phyloP scores from a whole-genome alignment of 2,888 invertebrate species.

The Cloeon dipterum region DNA sequence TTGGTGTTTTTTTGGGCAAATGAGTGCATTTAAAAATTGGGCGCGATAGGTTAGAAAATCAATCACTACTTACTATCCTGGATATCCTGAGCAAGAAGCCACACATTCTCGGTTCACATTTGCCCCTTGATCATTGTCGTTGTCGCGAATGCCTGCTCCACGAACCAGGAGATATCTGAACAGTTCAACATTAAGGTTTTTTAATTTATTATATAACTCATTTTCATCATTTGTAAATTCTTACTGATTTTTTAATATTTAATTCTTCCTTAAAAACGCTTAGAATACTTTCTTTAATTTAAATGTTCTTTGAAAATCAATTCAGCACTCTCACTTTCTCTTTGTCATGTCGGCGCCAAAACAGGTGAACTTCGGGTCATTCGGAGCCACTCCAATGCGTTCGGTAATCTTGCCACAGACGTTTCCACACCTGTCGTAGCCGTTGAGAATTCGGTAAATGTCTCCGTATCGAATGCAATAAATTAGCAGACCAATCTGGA shows the following conservation, averaged over 20 bases:
- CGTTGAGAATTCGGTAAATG: constrained; percentile 30
- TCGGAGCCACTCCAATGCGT: constrained; percentile 3
- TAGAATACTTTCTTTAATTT: too few species aligned
- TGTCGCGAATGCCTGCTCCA: constrained; percentile 11
- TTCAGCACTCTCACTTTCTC: constrained; percentile 5
- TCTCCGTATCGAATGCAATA: constrained; percentile 28
- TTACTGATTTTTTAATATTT: background rate
- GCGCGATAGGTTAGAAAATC: too few species aligned
- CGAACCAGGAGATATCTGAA: constrained; percentile 15
- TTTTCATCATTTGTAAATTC: too few species aligned
- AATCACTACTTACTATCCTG: constrained; percentile 17
- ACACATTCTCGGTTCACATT: constrained; percentile 16
- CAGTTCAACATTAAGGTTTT: constrained; percentile 5
- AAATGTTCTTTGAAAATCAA: too few species aligned
- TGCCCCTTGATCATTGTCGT: constrained; percentile 13
- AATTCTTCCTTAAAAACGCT: too few species aligned
- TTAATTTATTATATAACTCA: too few species aligned
- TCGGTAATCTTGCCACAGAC: constrained; percentile 27
- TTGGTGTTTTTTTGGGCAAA: too few species aligned
- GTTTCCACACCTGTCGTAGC: constrained; percentile 38
- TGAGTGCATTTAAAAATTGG: too few species aligned
- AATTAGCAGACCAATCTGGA: constrained; percentile 17
- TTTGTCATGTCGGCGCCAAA: constrained; percentile 20
- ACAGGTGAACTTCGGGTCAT: constrained; percentile 17
- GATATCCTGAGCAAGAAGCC: constrained; percentile 12